Evolutionary conservation across 1,140 invertebrate species (phyloP), one percentile per base, ranked within the genome.

Genomic region (Drosophila carrolli): DNA sequence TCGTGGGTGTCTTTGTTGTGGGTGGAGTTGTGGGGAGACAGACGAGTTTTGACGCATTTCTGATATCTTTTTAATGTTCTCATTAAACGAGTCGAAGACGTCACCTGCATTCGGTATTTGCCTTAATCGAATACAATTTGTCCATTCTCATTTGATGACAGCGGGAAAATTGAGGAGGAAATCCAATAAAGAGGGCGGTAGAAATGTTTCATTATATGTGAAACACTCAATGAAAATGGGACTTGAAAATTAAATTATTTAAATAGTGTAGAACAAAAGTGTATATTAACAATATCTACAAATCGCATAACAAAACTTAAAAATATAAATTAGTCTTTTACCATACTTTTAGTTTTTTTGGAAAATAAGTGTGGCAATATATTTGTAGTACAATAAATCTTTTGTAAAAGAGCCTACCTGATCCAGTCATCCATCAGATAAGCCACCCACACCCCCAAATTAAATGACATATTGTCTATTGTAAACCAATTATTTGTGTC

Each of bases 61-160:
- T 83, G 79, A 83, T 83, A 78, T 73, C 80, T 83, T 78, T 83
- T 83, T 83, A 83, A 83, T 83, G 80, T 67, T 54, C 80, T 83
- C 70, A 83, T 83, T 83, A 78, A 83, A 83, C 62, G 71, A 57
- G 32, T 35, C 19, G 27, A 23, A 62, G 46, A 83, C 80, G 56
- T 65, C 61, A 46, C 50, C 53, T 74, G 80, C 47, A 82, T 82
- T 78, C 55, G 5, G 37, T 72, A 72, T 72, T 71, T n/a, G 14
- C 11, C 19, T 11, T 10, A n/a, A 58, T 10, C 14, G 6, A 50
- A 58, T 13, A 58, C 44, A 6, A 58, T 35, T 58, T 54, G 32
- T 7, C 13, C 3, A 8, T 46, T 29, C 29, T 19, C 13, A 11
- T 44, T 66, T 44, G 1, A 27, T 51, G 32, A 7, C 27, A 27